Evolutionary conservation across 2,113 vertebrate species (phyloP).

Genomic region (Nothobranchius kuhntae): DNA sequence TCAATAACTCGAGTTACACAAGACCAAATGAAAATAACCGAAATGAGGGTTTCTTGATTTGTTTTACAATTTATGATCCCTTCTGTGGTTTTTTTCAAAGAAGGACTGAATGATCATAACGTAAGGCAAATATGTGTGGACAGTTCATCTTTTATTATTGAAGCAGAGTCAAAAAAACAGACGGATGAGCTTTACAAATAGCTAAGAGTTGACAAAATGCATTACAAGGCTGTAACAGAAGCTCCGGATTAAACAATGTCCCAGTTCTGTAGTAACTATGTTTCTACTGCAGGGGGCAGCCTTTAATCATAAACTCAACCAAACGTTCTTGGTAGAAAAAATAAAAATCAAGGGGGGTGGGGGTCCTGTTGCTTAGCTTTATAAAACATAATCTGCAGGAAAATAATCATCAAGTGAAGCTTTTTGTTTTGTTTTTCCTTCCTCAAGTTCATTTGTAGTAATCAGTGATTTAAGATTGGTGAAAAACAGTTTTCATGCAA

Average conservation of each 20-base stretch:
- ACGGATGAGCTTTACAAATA: background rate
- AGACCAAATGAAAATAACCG: background rate
- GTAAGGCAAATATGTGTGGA: background rate
- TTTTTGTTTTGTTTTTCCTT: background rate
- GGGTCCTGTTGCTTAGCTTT: background rate
- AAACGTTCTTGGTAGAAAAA: background rate
- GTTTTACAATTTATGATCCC: too few relatives aligned
- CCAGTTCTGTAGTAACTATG: conserved; percentile 19
- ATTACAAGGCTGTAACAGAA: conserved; percentile 4
- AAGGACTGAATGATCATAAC: too few relatives aligned
- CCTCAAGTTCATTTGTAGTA: too few relatives aligned
- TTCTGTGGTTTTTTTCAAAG: too few relatives aligned
- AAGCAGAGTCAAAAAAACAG: conserved; percentile 5
- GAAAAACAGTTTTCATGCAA: too few relatives aligned
- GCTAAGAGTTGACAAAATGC: background rate
- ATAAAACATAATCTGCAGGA: conserved; percentile 4
- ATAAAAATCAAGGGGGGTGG: too few relatives aligned
- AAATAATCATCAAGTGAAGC: background rate
- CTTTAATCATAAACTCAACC: conserved; percentile 20
- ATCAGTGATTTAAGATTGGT: too few relatives aligned
- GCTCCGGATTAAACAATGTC: conserved; percentile 4
- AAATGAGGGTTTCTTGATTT: too few relatives aligned
- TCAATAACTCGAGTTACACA: conserved; percentile 12
- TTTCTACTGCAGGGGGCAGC: conserved; percentile 43
- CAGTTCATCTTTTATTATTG: conserved; percentile 30